Evolutionary conservation across 2,113 vertebrate genomes (phyloP).

Genomic region (Dermatemys mawii): DNA sequence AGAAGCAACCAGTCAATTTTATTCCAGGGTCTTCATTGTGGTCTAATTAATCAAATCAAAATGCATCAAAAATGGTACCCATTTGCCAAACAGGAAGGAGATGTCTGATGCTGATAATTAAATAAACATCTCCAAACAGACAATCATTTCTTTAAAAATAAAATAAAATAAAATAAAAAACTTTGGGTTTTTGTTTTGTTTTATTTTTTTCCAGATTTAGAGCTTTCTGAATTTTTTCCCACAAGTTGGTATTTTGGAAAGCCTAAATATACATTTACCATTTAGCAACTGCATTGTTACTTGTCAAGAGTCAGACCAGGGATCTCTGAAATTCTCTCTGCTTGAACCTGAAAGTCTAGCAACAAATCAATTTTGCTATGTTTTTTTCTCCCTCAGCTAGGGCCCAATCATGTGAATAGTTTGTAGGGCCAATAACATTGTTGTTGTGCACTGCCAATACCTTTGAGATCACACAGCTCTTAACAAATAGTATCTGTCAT

Average conservation of each 20-base stretch:
- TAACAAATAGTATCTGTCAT: not conserved
- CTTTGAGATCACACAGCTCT: not conserved
- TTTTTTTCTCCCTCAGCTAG: slow-evolving; percentile 2
- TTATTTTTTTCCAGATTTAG: not conserved
- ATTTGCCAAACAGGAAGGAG: slow-evolving; percentile 73
- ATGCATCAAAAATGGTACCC: slow-evolving; percentile 57
- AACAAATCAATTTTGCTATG: not conserved
- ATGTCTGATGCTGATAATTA: slow-evolving; percentile 73
- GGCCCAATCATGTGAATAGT: not conserved
- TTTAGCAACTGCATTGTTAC: not conserved
- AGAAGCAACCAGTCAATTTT: slow-evolving; percentile 67
- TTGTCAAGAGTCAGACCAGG: not conserved
- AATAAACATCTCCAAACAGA: slow-evolving; percentile 67
- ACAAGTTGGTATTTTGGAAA: slow-evolving; percentile 38
- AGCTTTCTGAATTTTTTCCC: slow-evolving; percentile 54
- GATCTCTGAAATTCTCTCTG: slow-evolving; percentile 1
- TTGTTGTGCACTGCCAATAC: not conserved
- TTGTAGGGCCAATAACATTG: not conserved
- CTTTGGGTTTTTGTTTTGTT: not conserved
- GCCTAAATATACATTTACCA: slow-evolving; percentile 34
- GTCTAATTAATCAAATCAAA: slow-evolving; percentile 79
- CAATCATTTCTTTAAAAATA: slow-evolving; percentile 25
- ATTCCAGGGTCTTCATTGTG: slow-evolving; percentile 70
- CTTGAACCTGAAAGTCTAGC: not conserved
- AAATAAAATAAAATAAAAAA: slow-evolving; percentile 37